Percentiles rank a stretch among this genome's conserved stretches.
Conservation (phyloP, 2,888 invertebrate genomes). For the Formica aserva region DNA sequence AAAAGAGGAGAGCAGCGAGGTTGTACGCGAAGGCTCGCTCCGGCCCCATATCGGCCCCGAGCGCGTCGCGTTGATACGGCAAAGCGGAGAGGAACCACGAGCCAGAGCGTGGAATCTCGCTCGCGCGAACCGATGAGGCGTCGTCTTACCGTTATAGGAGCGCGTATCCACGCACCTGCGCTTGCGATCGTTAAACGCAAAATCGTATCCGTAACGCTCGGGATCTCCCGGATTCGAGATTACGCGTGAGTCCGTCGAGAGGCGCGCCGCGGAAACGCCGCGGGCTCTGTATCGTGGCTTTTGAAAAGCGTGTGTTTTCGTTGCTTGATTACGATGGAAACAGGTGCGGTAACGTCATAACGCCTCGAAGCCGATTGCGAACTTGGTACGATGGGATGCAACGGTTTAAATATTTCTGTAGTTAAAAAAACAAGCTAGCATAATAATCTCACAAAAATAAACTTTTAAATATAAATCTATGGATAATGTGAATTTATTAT, state of each 20-base stretch:
- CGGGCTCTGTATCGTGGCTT: constrained; percentile 20
- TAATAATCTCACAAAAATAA: background rate
- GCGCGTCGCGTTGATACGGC: constrained; percentile 1
- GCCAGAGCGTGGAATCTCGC: constrained; percentile 57
- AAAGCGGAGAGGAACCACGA: constrained; percentile 62
- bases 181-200: constrained; percentile 78
- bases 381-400: background rate
- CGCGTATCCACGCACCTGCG: constrained; percentile 72
- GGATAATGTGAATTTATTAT: no score
- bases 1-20: background rate
- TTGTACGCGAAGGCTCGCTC: constrained; percentile 6
- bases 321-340: constrained; percentile 5
- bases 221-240: constrained; percentile 64
- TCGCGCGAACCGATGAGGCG: constrained; percentile 80
- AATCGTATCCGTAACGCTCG: constrained; percentile 77
- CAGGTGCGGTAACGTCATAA: constrained; percentile 31
- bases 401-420: background rate
- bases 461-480: background rate
- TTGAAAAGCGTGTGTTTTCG: constrained; percentile 21
- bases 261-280: constrained; percentile 30
- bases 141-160: constrained; percentile 80
- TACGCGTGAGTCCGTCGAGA: constrained; percentile 40
- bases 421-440: background rate
- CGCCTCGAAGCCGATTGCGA: constrained; percentile 26
- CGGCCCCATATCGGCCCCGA: constrained; percentile 30